A percentile compares a stretch with the other conserved stretches of the same genome.
These are phyloP conservation scores for Ischnura elegans DNA, from an alignment of 2,888 invertebrate genomes.

Conservation along the genomic window DNA sequence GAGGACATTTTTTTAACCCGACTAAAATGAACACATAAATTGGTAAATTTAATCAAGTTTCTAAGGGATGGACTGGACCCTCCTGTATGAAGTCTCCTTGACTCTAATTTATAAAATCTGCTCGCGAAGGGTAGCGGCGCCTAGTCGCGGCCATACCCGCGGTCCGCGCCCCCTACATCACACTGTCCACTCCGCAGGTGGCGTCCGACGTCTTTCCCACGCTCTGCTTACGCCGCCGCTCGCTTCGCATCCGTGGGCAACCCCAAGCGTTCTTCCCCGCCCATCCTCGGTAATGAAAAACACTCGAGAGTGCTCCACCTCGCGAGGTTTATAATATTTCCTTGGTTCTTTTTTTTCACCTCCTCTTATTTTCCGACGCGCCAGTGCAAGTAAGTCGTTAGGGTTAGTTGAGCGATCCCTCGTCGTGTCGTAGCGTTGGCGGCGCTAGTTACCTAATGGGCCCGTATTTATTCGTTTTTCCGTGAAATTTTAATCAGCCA, in stretches of 20 bases:
- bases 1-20: too few relatives aligned
- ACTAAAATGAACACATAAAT: too few relatives aligned
- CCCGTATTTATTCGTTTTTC: neutral
- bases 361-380: neutral
- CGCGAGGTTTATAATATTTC: constrained; percentile 1
- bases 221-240: constrained; percentile 1
- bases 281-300: neutral
- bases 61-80: too few relatives aligned
- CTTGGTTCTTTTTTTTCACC: neutral
- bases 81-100: too few relatives aligned
- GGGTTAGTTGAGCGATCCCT: neutral
- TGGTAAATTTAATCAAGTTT: too few relatives aligned
- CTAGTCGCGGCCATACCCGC: neutral
- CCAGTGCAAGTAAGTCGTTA: neutral
- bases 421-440: neutral
- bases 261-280: neutral
- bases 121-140: too few relatives aligned
- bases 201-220: neutral
- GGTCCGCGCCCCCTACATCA: neutral
- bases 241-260: constrained; percentile 24
- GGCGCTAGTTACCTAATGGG: neutral
- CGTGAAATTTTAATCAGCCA: too few relatives aligned
- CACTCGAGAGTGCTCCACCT: neutral
- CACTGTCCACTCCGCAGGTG: neutral
- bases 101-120: too few relatives aligned